Conservation (phyloP, 2,888 invertebrate species). For the Eilema sororculum region DNA sequence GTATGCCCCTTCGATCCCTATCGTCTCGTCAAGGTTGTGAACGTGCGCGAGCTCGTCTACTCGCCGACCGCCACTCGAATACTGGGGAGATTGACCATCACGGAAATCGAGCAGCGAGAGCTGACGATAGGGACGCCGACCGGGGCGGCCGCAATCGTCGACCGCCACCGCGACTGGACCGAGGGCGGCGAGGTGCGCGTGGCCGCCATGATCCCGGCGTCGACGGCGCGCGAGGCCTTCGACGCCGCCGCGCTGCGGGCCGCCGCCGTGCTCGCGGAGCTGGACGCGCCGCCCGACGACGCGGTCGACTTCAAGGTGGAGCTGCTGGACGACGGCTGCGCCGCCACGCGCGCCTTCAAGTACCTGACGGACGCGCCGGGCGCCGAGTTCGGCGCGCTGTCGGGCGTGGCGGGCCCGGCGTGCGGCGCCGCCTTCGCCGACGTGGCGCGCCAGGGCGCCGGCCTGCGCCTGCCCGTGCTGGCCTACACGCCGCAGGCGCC, state of each 20-base stretch:
- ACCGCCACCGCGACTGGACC: conserved; percentile 46
- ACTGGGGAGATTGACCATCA: conserved; percentile 61
- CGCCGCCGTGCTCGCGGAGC: conserved; percentile 71
- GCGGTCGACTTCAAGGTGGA: conserved; percentile 65
- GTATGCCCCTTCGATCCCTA: conserved; percentile 74
- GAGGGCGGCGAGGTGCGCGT: conserved; percentile 62
- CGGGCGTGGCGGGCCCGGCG: conserved; percentile 74
- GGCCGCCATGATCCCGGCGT: conserved; percentile 47
- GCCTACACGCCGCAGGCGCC: conserved; percentile 71
- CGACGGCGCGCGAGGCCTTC: conserved; percentile 57
- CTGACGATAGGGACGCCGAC: conserved; percentile 46
- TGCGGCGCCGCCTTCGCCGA: conserved; percentile 74
- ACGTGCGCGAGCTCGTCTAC: conserved; percentile 63
- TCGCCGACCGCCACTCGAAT: conserved; percentile 65
- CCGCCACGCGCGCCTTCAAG: conserved; percentile 68
- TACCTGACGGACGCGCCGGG: conserved; percentile 71
- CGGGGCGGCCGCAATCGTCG: conserved; percentile 55
- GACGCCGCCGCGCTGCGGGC: conserved; percentile 62
- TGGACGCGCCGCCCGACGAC: conserved; percentile 46
- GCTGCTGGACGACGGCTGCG: conserved; percentile 70
- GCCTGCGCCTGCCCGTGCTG: conserved; percentile 69
- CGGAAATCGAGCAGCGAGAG: conserved; percentile 53
- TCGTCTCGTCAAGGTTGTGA: conserved; percentile 69
- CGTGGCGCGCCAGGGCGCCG: conserved; percentile 68
- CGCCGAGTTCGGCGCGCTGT: conserved; percentile 69